phyloP scores from a whole-genome alignment of 2,888 invertebrate species.

The Steinernema scapterisci region DNA sequence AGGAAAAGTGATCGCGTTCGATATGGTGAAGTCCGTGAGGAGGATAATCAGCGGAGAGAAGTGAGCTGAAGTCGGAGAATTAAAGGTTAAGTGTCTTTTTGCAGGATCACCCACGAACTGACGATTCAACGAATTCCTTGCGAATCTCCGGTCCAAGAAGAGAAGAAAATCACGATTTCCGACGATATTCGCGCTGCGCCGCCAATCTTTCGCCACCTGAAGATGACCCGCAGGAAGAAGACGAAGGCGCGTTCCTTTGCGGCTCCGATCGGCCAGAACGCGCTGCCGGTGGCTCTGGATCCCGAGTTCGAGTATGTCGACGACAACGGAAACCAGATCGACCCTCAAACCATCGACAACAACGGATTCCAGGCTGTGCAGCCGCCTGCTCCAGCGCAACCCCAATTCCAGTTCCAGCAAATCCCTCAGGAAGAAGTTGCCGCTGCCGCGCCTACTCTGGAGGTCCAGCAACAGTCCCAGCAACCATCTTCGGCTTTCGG shows the following conservation, averaged over 20 bases:
- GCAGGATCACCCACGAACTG: conserved; percentile 9
- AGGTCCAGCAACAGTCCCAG: not conserved
- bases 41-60: conserved; percentile 15
- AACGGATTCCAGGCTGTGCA: not conserved
- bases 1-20: conserved; percentile 15
- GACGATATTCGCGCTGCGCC: not conserved
- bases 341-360: not conserved
- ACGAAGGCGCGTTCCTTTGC: not conserved
- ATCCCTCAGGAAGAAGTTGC: conserved; percentile 12
- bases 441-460: conserved; percentile 5
- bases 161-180: not conserved
- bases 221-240: not conserved
- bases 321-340: not conserved
- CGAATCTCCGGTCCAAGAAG: not conserved
- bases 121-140: conserved; percentile 19
- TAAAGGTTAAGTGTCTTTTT: not conserved
- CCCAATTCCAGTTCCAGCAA: not conserved
- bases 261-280: conserved; percentile 2
- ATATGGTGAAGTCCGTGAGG: not conserved
- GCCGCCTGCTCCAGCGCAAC: not conserved
- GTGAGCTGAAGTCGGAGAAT: not conserved
- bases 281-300: not conserved
- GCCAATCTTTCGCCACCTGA: not conserved
- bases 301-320: conserved; percentile 21
- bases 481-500: not conserved